phyloP scores from a whole-genome alignment of 2,113 vertebrate genomes.

The Puntigrus tetrazona region DNA sequence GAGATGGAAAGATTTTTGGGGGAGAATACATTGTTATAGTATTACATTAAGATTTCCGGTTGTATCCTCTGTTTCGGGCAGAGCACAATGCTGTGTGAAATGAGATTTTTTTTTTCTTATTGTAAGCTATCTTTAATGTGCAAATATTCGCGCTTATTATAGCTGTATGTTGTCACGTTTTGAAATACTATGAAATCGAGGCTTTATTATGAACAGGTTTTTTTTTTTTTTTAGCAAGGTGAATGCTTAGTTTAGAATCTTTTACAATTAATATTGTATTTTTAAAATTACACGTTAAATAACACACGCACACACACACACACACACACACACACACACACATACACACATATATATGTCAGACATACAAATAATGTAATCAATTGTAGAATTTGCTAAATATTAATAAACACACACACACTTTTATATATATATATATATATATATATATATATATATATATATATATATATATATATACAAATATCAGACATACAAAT shows the following conservation, averaged over 20 bases:
- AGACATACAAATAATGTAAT: not conserved
- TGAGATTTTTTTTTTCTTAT: not conserved
- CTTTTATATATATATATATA: too few relatives aligned
- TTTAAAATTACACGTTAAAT: too few relatives aligned
- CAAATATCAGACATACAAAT: not conserved
- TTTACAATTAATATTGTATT: not conserved
- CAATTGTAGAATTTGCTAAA: too few relatives aligned
- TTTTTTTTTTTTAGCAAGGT: not conserved
- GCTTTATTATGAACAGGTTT: not conserved
- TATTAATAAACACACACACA: too few relatives aligned
- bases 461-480: too few relatives aligned
- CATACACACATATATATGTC: not conserved
- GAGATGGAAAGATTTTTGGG: not conserved
- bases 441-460: too few relatives aligned
- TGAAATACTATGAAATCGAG: not conserved
- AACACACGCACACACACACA: too few relatives aligned
- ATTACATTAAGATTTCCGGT: not conserved
- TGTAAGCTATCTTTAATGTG: not conserved
- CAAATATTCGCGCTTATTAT: not conserved
- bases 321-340: not conserved
- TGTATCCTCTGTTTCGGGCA: not conserved
- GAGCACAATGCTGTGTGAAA: not conserved
- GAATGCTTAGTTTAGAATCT: not conserved
- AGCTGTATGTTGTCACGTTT: not conserved
- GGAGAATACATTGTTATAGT: not conserved